Conservation (phyloP, 1,140 invertebrate species). For the Platorchestia sp. region DNA sequence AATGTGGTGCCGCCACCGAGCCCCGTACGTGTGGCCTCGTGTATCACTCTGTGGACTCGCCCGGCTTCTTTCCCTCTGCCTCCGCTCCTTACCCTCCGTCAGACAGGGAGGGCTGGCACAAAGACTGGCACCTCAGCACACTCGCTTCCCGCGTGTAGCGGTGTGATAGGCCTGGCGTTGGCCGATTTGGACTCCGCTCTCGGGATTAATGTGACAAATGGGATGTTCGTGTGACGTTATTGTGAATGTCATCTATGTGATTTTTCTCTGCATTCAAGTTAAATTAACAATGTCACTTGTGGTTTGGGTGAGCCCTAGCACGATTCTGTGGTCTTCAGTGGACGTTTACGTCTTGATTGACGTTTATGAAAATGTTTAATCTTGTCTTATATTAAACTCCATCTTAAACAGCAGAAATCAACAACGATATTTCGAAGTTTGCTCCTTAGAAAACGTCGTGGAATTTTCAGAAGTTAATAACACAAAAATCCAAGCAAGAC, state of each 20-base stretch:
- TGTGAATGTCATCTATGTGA: neutral
- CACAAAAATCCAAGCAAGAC: too few relatives aligned
- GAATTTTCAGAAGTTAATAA: too few relatives aligned
- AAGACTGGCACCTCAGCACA: too few relatives aligned
- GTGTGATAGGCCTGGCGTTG: neutral
- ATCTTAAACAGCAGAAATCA: too few relatives aligned
- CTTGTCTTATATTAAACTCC: too few relatives aligned
- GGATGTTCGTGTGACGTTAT: neutral
- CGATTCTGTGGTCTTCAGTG: neutral
- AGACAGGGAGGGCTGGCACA: neutral
- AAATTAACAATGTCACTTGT: neutral
- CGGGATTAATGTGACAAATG: neutral
- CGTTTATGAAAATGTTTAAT: too few relatives aligned
- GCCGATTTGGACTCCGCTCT: neutral
- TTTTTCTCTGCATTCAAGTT: neutral
- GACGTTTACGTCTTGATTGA: too few relatives aligned
- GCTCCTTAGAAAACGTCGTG: too few relatives aligned
- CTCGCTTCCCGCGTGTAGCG: too few relatives aligned
- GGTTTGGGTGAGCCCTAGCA: neutral
- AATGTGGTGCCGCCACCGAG: slow-evolving; percentile 3
- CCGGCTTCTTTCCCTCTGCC: too few relatives aligned
- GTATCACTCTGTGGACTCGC: neutral
- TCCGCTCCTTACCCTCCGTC: neutral
- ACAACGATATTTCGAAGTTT: too few relatives aligned
- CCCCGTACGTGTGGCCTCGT: neutral